A percentile compares a stretch with the other conserved stretches of the same genome.
Conservation (phyloP, 2,113 vertebrate species). For the Eretmochelys imbricata region DNA sequence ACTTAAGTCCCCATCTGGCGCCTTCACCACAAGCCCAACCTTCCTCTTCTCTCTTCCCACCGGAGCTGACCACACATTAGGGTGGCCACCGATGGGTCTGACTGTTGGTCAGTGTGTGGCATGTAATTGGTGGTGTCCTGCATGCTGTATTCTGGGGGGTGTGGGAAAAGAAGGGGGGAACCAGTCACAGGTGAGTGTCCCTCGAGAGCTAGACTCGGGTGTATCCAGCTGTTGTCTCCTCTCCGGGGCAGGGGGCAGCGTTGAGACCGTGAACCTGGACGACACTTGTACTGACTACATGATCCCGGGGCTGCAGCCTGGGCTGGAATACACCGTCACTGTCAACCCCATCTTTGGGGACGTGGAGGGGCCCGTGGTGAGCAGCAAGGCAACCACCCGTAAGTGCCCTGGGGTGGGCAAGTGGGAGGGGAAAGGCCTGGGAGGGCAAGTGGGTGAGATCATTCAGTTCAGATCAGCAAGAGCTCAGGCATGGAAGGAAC, state of each 20-base stretch:
- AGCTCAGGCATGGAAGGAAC: neutral
- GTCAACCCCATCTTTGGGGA: slow-evolving; percentile 91
- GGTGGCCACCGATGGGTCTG: neutral
- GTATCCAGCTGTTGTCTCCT: accelerated
- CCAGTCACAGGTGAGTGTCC: no score
- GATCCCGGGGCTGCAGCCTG: slow-evolving; percentile 87
- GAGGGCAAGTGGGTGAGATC: accelerated
- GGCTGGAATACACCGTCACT: slow-evolving; percentile 83
- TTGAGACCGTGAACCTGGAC: slow-evolving; percentile 87
- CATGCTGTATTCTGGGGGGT: neutral
- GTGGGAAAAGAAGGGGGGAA: neutral
- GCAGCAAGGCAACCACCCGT: slow-evolving; percentile 80
- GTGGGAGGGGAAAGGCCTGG: neutral
- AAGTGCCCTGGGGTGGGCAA: slow-evolving; percentile 11
- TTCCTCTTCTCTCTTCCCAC: neutral
- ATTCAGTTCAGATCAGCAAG: neutral
- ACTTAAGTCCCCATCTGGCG: neutral
- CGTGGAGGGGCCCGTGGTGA: slow-evolving; percentile 83
- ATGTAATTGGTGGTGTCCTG: neutral
- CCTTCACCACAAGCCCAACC: neutral
- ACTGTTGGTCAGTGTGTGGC: neutral
- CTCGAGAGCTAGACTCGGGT: neutral
- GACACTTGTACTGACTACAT: slow-evolving; percentile 86
- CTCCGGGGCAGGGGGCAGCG: slow-evolving; percentile 78
- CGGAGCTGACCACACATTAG: no score